A percentile compares a stretch with the other conserved stretches of the same genome.
Conservation (phyloP, 2,888 invertebrate genomes). For the Anthophora plumipes region DNA sequence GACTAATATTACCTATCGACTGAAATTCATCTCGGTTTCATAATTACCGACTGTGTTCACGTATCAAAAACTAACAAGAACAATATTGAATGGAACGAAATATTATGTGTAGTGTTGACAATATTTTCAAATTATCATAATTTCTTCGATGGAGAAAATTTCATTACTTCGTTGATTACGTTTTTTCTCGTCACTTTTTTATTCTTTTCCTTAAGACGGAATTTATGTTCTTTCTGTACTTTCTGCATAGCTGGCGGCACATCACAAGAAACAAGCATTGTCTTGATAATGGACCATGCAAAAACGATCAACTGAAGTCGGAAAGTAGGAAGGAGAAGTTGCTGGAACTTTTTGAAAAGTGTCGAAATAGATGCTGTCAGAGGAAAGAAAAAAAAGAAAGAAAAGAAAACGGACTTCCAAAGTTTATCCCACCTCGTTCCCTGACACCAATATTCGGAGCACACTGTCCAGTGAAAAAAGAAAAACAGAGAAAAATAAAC, state of each 20-base stretch:
- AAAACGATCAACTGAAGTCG: constrained; percentile 37
- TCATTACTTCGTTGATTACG: not conserved
- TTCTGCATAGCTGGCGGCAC: constrained; percentile 1
- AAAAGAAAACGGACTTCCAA: not conserved
- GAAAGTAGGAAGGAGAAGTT: constrained; percentile 1
- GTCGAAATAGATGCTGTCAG: not conserved
- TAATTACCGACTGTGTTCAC: not conserved
- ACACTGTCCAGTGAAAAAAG: not conserved
- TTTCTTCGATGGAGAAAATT: not conserved
- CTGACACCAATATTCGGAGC: not conserved
- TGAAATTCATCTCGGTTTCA: not conserved
- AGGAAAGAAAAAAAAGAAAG: too few relatives aligned
- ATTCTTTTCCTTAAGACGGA: constrained; percentile 25
- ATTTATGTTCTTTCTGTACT: constrained; percentile 40
- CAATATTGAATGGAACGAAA: not conserved
- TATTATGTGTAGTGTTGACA: not conserved
- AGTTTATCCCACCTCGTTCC: not conserved
- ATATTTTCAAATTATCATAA: not conserved
- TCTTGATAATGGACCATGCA: constrained; percentile 61
- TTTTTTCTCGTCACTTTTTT: not conserved
- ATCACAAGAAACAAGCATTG: constrained; percentile 50
- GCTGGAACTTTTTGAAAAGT: constrained; percentile 10
- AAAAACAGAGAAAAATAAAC: not conserved
- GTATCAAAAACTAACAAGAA: not conserved
- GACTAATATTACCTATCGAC: not conserved